phyloP scores from a whole-genome alignment of 2,888 invertebrate species.

The Drosophila parthenogenetica region DNA sequence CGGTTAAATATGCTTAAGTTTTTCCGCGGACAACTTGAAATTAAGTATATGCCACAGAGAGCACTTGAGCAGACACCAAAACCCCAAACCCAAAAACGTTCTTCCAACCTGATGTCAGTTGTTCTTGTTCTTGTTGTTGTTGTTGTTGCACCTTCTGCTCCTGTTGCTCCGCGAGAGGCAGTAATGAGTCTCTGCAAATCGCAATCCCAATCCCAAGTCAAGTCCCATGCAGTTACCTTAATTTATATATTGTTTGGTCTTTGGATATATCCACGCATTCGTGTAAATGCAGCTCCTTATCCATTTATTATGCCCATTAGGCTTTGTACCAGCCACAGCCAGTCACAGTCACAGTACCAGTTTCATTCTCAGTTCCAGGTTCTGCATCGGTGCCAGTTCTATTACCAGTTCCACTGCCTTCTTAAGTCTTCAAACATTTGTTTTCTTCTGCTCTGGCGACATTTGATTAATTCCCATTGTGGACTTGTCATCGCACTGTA shows the following conservation, averaged over 20 bases:
- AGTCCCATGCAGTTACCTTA: conserved; percentile 66
- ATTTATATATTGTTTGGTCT: conserved; percentile 83
- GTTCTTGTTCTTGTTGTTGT: background rate
- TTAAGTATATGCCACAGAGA: conserved; percentile 75
- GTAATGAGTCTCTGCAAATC: conserved; percentile 23
- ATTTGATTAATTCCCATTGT: conserved; percentile 51
- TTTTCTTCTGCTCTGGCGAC: background rate
- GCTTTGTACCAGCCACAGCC: conserved; percentile 55
- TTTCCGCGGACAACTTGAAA: conserved; percentile 76
- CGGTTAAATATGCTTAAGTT: conserved; percentile 77
- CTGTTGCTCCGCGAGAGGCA: background rate
- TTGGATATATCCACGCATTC: conserved; percentile 82
- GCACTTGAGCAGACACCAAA: conserved; percentile 31
- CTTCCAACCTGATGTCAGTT: conserved; percentile 57
- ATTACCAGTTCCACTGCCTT: background rate
- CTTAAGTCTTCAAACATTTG: conserved; percentile 3
- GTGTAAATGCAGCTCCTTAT: conserved; percentile 82
- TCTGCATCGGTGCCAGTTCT: too few species aligned
- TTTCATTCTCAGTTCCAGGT: background rate
- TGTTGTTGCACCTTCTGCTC: conserved; percentile 14
- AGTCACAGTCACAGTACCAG: background rate
- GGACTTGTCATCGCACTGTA: conserved; percentile 42
- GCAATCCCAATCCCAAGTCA: conserved; percentile 6
- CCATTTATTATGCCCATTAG: conserved; percentile 83
- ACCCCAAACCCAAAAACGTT: conserved; percentile 29